Evolutionary conservation across 2,797 vertebrate species (phyloP), one percentile per base, ranked within the genome.

Genomic region (Pantherophis alleghaniensis): DNA sequence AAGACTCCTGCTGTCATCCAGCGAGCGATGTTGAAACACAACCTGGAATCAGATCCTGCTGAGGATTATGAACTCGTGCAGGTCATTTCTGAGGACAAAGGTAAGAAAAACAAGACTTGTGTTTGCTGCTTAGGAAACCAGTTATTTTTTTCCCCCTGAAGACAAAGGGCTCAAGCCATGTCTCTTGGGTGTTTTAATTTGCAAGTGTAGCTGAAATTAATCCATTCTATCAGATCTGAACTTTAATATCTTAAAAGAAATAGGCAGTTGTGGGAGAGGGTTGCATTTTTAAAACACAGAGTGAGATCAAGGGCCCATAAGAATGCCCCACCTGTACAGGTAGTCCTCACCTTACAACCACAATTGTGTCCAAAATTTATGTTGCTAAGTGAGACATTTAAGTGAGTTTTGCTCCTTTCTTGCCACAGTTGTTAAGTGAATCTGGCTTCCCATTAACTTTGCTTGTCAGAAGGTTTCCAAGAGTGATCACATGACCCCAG

Each of bases 71-170:
- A 99, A 96, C 98, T 99, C 16, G 99, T 99, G 4, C 99, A 99
- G 97, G 97, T 99, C 97, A 99, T 99, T 97, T 98, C 99, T 0
- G 98, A 98, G 88, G 98, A 99, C 90, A 98, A 98, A 99, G 99
- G 99, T 99, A 96, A 79, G 95, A 92, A 12, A 83, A 22, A 79
- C 11, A n/a, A n/a, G 26, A 90, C 55, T n/a, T 60, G 57, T 86
- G 28, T 90, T 53, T 91, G 56, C 94, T 92, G 61, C 87, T 90
- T 86, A 53, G 18, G 42, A 13, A 90, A 7, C 69, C 88, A 91
- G 47, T 55, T 28, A 74, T 91, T 24, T 9, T 88, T 93, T 24
- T 9, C 3, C 90, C 86, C 61, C 61, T 2, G 5, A 88, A 83
- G 86, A 53, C 11, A 93, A 26, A 63, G 55, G 5, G 79, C 88